Conservation (phyloP, 2,797 vertebrate species). For the Arctocebus calabarensis region DNA sequence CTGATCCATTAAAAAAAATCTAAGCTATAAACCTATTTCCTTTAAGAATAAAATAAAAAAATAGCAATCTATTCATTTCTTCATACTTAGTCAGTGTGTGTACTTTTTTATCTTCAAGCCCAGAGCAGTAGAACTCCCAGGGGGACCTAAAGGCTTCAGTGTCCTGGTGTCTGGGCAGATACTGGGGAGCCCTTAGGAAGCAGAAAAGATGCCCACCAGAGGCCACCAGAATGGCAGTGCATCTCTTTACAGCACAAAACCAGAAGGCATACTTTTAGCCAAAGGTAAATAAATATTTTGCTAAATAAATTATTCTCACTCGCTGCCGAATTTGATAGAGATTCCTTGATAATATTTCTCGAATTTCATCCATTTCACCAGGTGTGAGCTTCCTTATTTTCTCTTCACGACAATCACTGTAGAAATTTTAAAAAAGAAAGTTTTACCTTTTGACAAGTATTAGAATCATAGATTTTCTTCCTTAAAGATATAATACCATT, state of each 20-base stretch:
- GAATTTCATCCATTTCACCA: slow-evolving; percentile 93
- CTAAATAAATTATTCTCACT: slow-evolving; percentile 88
- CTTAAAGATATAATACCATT: slow-evolving; percentile 15
- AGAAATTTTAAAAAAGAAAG: slow-evolving; percentile 44
- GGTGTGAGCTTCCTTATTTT: slow-evolving; percentile 91
- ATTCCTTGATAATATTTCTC: slow-evolving; percentile 96
- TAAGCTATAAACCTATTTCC: not conserved
- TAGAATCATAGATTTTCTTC: slow-evolving; percentile 48
- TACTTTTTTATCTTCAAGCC: not conserved
- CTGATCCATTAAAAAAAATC: not conserved
- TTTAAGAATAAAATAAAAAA: not conserved
- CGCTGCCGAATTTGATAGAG: slow-evolving; percentile 97
- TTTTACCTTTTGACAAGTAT: slow-evolving; percentile 42
- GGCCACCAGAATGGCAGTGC: rapidly evolving
- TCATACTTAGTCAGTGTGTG: not conserved
- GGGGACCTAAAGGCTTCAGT: not conserved
- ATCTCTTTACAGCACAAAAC: not conserved
- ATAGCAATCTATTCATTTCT: not conserved
- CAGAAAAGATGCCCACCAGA: not conserved
- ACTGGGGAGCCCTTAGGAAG: not conserved
- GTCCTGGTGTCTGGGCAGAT: not conserved
- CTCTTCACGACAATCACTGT: slow-evolving; percentile 91
- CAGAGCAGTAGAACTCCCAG: not conserved
- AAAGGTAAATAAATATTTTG: slow-evolving; percentile 63
- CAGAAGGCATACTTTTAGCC: slow-evolving; percentile 35